Base-by-base conservation (phyloP, 2,888 invertebrate species). In the Podabrus alpinus region DNA sequence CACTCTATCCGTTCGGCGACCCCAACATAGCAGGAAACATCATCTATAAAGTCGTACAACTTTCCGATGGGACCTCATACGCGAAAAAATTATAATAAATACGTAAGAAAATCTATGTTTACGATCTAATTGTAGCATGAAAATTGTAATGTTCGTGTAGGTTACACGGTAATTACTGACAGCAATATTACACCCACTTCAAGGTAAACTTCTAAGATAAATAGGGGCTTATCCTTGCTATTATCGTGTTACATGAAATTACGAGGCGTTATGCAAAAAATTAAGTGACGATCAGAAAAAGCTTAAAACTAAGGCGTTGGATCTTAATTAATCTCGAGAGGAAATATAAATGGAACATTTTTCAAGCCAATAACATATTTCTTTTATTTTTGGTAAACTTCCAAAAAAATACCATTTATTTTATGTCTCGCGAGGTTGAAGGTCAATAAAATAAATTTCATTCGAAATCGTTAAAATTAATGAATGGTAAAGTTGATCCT, bases 131-230 rank as follows among this genome's bases (percentile, higher is more conserved):
- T 64, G 21, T 19, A 25, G 61, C 59, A 62, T 45, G 62, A 62
- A 69, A 66, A 66, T 25, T 71, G 70, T 21, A 64, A 64, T 59
- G 66, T 71, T 66, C 70, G 70, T 64, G 70, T 29, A 45, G 19
- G 16, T 25, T 70, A 67, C 19, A 45, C 24, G 67, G 59, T 66
- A 71, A 67, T 67, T 67, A 66, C 71, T 71, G 59, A 71, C 71
- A 71, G 70, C 45, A 16, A 61, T 59, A 25, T 45, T 15, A 60
- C 45, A 45, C 59, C 59, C 25, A 59, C 59, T 15, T 60, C 66
- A 66, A 59, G 60, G 71, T 67, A 67, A 71, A 66, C 21, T 71
- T 19, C 70, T 19, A 66, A 67, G 66, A 71, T 67, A 60, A 67
- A 71, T 70, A 70, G 64, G 29, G 25, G 21, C 15, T 45, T 45